phyloP scores from a whole-genome alignment of 2,797 vertebrate genomes.

The Cynodonichthys magdalenae region DNA sequence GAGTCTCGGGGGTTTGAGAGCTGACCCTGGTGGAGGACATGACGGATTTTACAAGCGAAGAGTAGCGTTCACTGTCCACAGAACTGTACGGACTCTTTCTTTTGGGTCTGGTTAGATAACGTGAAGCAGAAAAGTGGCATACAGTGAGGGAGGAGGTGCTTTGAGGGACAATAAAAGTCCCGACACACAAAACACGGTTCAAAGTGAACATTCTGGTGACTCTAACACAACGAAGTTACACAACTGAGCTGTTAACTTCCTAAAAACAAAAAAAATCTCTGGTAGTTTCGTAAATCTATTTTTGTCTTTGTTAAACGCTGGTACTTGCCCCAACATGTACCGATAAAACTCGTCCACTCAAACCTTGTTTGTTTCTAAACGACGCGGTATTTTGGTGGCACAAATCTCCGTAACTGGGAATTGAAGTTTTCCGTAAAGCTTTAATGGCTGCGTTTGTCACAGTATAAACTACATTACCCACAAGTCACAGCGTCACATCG shows the following conservation, averaged over 20 bases:
- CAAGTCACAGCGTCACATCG: slow-evolving; percentile 7
- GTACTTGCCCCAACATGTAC: slow-evolving; percentile 58
- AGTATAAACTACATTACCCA: slow-evolving; percentile 57
- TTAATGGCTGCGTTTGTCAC: fast-evolving
- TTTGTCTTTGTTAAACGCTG: neutral
- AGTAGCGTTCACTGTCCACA: slow-evolving; percentile 87
- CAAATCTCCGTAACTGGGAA: slow-evolving; percentile 29
- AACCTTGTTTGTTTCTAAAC: slow-evolving; percentile 38
- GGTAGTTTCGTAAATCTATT: neutral
- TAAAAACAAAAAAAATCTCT: neutral
- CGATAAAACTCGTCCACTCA: neutral
- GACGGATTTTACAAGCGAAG: slow-evolving; percentile 84
- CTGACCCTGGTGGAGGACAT: slow-evolving; percentile 80
- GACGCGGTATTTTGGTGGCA: slow-evolving; percentile 32
- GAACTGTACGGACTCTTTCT: slow-evolving; percentile 85
- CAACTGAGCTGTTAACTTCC: neutral
- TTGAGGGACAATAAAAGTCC: slow-evolving; percentile 39
- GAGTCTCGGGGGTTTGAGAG: slow-evolving; percentile 82
- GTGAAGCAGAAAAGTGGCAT: slow-evolving; percentile 72
- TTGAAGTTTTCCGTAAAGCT: slow-evolving; percentile 28
- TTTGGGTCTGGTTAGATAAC: slow-evolving; percentile 68
- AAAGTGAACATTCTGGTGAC: slow-evolving; percentile 54
- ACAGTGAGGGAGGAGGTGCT: slow-evolving; percentile 43
- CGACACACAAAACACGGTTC: slow-evolving; percentile 30
- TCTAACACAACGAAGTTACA: neutral